phyloP scores from a whole-genome alignment of 2,888 invertebrate species.

The Digitonthophagus gazella region DNA sequence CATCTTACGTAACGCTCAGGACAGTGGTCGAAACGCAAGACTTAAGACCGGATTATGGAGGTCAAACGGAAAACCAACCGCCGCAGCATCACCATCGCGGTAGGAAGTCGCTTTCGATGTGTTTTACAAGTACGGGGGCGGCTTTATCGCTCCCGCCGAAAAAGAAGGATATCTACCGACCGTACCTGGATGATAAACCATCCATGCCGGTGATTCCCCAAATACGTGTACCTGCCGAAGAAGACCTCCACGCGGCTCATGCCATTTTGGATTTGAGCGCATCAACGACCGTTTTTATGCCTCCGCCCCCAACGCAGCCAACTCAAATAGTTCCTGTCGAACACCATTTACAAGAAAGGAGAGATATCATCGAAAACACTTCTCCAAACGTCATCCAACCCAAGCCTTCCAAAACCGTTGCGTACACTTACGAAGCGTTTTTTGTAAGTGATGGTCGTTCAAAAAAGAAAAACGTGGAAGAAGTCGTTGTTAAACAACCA shows the following conservation, averaged over 20 bases:
- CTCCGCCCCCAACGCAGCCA: conserved; percentile 50
- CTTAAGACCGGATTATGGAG: conserved; percentile 42
- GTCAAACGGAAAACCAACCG: conserved; percentile 25
- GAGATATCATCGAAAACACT: conserved; percentile 22
- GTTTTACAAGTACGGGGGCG: conserved; percentile 83
- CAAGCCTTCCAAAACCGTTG: conserved; percentile 68
- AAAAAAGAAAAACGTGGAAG: conserved; percentile 52
- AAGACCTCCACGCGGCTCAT: conserved; percentile 83
- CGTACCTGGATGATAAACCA: conserved; percentile 73
- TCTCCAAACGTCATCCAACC: conserved; percentile 17
- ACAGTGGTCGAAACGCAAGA: conserved; percentile 55
- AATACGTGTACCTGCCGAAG: conserved; percentile 68
- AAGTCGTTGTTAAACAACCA: conserved; percentile 26
- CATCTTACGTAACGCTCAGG: conserved; percentile 57
- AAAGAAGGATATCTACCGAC: conserved; percentile 88
- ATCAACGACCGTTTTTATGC: conserved; percentile 72
- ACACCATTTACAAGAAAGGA: conserved; percentile 37
- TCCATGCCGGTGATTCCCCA: conserved; percentile 49
- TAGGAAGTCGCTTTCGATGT: conserved; percentile 76
- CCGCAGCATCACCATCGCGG: conserved; percentile 42
- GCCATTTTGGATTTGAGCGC: conserved; percentile 88
- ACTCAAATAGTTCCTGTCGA: conserved; percentile 32
- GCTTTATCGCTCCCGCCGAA: conserved; percentile 82
- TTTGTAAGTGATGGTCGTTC: conserved; percentile 86
- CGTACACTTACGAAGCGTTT: conserved; percentile 89